phyloP scores from a whole-genome alignment of 2,888 invertebrate species.

The Amphipyra berbera region DNA sequence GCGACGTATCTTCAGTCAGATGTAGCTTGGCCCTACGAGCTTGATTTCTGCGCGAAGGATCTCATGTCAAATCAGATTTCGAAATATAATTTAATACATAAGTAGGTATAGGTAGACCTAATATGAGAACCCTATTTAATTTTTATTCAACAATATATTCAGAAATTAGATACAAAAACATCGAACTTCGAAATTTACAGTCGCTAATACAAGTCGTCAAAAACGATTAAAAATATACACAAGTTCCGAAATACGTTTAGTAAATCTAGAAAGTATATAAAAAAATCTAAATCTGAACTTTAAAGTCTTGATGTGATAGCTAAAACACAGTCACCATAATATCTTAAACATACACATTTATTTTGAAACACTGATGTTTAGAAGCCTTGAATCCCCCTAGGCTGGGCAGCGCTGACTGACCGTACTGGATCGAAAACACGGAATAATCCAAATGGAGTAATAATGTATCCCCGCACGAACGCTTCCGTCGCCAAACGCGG shows the following conservation, averaged over 20 bases:
- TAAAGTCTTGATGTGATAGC: slow-evolving; percentile 34
- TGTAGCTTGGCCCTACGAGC: too few relatives aligned
- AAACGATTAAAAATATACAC: slow-evolving; percentile 6
- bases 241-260: not conserved
- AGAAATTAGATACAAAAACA: too few relatives aligned
- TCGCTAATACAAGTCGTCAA: not conserved
- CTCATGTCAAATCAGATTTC: too few relatives aligned
- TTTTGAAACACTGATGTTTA: slow-evolving; percentile 16
- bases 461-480: not conserved
- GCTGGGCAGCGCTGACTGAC: not conserved
- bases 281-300: not conserved
- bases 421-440: not conserved
- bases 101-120: too few relatives aligned
- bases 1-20: too few relatives aligned
- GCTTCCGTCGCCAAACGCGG: not conserved
- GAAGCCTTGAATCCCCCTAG: not conserved
- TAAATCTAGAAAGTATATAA: not conserved
- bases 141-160: too few relatives aligned
- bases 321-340: slow-evolving; percentile 41
- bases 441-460: not conserved
- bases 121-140: too few relatives aligned
- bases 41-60: too few relatives aligned
- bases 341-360: slow-evolving; percentile 14
- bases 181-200: too few relatives aligned
- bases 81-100: too few relatives aligned